phyloP scores from a whole-genome alignment of 2,113 vertebrate species.

The Neolamprologus modestus region DNA sequence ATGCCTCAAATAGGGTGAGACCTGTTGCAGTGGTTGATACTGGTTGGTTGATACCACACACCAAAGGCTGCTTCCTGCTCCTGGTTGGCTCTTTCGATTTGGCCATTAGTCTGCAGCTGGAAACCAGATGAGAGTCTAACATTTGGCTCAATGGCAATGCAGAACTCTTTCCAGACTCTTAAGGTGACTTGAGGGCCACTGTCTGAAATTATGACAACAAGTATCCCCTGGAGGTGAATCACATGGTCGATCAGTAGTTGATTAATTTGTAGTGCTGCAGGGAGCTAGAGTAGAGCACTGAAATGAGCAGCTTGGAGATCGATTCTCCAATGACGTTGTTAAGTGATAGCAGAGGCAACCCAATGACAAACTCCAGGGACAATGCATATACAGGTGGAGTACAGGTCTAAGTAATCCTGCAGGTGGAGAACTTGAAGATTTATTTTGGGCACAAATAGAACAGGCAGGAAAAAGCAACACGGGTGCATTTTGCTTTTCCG shows the following conservation, averaged over 20 bases:
- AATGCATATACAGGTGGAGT: not conserved
- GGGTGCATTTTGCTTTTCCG: not conserved
- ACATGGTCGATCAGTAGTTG: not conserved
- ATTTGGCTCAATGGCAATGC: not conserved
- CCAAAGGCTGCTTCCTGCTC: not conserved
- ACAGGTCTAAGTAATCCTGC: not conserved
- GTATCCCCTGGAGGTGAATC: rapidly evolving
- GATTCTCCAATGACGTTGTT: not conserved
- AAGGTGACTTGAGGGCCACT: not conserved
- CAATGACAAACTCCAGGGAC: not conserved
- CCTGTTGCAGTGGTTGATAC: not conserved
- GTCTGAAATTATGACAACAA: not conserved
- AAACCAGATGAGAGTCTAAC: not conserved
- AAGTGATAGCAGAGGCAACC: not conserved
- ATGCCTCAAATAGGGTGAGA: not conserved
- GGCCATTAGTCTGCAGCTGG: not conserved
- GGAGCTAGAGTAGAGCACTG: not conserved
- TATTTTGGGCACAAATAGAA: not conserved
- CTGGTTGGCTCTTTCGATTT: not conserved
- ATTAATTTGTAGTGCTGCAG: not conserved
- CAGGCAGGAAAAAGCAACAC: not conserved
- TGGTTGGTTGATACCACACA: not conserved
- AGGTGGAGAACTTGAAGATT: not conserved
- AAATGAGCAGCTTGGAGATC: not conserved
- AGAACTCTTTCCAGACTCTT: not conserved